Evolutionary conservation across 1,140 invertebrate species (phyloP).

Genomic region (Grapholita molesta): DNA sequence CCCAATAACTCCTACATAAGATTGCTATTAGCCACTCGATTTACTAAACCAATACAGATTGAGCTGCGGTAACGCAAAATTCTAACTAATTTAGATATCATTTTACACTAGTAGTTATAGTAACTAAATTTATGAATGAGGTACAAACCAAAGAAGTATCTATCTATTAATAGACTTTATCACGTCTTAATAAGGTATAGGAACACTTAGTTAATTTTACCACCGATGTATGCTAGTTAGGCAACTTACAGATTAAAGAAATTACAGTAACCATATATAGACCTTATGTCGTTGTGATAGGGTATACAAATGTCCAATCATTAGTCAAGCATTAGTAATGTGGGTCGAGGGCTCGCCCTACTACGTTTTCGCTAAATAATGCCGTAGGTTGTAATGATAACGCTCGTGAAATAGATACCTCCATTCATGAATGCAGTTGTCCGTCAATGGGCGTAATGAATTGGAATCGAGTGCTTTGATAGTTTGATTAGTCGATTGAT

Average conservation of each 20-base stretch:
- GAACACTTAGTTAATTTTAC: not conserved
- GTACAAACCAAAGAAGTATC: not conserved
- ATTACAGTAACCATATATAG: too few relatives aligned
- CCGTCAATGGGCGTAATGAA: not conserved
- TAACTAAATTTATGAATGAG: not conserved
- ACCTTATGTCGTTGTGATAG: too few relatives aligned
- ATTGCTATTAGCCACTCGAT: not conserved
- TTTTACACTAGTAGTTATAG: not conserved
- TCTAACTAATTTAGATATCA: not conserved
- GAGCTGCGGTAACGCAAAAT: not conserved
- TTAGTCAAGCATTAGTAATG: not conserved
- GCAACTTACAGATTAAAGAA: too few relatives aligned
- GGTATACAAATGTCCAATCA: too few relatives aligned
- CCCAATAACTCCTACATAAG: not conserved
- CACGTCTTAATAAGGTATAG: not conserved
- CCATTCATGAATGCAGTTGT: constrained; percentile 11
- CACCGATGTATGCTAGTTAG: too few relatives aligned
- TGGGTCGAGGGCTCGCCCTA: constrained; percentile 8
- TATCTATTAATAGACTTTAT: not conserved
- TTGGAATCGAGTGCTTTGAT: not conserved
- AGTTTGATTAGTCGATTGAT: not conserved
- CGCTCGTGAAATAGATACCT: constrained; percentile 8
- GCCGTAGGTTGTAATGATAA: constrained; percentile 6
- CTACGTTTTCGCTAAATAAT: constrained; percentile 7
- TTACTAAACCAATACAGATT: not conserved